Evolutionary conservation across 2,888 invertebrate genomes (phyloP), one percentile per base, ranked within the genome.

Genomic region (Scaptomyza polygonia): DNA sequence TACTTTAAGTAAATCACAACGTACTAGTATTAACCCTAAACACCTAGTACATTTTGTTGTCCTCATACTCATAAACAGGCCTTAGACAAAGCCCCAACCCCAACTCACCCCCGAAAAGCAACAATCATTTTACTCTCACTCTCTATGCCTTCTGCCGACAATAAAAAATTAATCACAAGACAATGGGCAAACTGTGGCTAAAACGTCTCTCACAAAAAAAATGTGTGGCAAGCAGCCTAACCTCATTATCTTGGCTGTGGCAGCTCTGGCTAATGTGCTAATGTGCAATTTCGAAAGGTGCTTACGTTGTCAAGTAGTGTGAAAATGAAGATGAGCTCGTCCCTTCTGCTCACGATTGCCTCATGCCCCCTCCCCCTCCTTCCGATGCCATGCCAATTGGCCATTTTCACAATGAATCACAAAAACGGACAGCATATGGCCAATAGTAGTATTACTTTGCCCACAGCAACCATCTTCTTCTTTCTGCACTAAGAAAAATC

Each of bases 261-360:
- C 66, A 51, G 70, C 55, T 52, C 66, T 63, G 45, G 71, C 88
- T 88, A 88, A 83, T 83, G 83, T 83, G 83, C 88, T 84, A 89
- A 88, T 90, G 88, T 79, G 79, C 80, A 85, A 88, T 88, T 89
- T 73, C 82, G 71, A 89, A 88, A 90, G 89, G 88, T 91, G 91
- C 91, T 91, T 91, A 90, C 85, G 81, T 83, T 88, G 88, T 89
- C 91, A 90, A 91, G 88, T 89, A 88, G 90, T 89, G 90, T 89
- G 88, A 90, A 89, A 86, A 79, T 87, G 88, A 63, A 25, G 49
- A 49, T 49, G 61, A 9, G 56, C 14, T 45, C 56, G 29, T 39
- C 32, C 34, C 7, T 6, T 40, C 12, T 8, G 9, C 14, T 1
- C 8, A 8, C 12, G 43, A 56, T 40, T 25, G 55, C 54, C n/a